A percentile compares a stretch with the other conserved stretches of the same genome.
These are phyloP conservation scores for Rhodinocichla rosea DNA, from an alignment of 2,113 vertebrate genomes.

Conservation along the genomic window DNA sequence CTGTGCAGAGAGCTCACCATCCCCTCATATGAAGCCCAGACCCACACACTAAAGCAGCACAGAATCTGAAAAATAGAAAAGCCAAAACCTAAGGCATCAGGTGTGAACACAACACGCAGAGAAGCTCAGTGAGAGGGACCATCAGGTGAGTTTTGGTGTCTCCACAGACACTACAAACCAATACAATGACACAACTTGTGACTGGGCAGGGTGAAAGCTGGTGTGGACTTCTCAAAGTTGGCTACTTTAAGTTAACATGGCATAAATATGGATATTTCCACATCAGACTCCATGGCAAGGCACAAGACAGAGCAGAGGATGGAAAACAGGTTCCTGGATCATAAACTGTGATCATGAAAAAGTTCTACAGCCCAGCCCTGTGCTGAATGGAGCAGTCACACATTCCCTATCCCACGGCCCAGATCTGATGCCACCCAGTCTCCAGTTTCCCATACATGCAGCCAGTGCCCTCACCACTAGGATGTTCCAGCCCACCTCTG, in stretches of 20 bases:
- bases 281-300: not conserved
- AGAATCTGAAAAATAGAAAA: not conserved
- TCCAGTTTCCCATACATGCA: not conserved
- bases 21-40: not conserved
- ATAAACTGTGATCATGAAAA: not conserved
- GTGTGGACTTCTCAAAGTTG: not conserved
- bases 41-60: not conserved
- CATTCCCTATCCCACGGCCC: too few relatives aligned
- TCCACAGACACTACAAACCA: not conserved
- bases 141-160: not conserved
- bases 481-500: not conserved
- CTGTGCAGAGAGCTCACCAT: not conserved
- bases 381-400: not conserved
- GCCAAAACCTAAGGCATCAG: not conserved
- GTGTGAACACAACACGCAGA: not conserved
- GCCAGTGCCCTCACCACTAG: not conserved
- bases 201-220: not conserved
- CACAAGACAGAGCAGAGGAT: not conserved
- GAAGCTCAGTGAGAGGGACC: not conserved
- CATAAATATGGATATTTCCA: not conserved
- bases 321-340: not conserved
- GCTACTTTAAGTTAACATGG: not conserved
- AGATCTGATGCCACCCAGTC: not conserved
- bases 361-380: not conserved
- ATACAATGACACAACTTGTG: fast-evolving